phyloP scores from a whole-genome alignment of 2,113 vertebrate species.

The Myotis yumanensis region DNA sequence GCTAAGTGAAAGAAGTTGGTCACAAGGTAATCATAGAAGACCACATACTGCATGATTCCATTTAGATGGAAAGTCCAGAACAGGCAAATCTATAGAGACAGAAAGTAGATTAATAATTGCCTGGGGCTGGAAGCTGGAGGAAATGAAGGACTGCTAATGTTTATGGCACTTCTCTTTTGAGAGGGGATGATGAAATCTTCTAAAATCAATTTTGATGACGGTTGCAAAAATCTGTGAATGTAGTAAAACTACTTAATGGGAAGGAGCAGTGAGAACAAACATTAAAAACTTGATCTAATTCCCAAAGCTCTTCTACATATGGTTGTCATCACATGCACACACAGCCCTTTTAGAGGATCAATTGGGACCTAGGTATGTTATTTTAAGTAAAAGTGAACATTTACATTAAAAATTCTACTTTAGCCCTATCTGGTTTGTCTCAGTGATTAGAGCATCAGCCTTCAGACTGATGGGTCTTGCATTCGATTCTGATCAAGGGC shows the following conservation, averaged over 20 bases:
- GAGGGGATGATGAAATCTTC: background rate
- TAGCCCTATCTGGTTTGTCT: background rate
- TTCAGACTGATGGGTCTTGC: no score
- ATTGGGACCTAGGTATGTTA: background rate
- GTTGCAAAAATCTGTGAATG: background rate
- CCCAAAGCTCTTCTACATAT: background rate
- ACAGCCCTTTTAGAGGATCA: background rate
- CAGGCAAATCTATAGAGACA: background rate
- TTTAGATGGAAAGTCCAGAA: background rate
- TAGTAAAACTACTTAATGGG: background rate
- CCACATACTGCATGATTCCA: background rate
- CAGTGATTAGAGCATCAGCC: no score
- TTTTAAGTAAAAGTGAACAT: background rate
- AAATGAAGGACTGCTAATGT: background rate
- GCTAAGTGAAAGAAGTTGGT: background rate
- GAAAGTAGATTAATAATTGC: background rate
- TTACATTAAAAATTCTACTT: conserved; percentile 26
- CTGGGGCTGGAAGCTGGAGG: background rate
- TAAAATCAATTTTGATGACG: background rate
- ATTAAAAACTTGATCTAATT: background rate
- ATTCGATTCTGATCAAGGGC: no score
- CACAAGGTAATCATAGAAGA: background rate
- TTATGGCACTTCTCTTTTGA: background rate
- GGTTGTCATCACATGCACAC: background rate
- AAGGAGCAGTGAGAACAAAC: background rate